Evolutionary conservation across 2,888 invertebrate genomes (phyloP), one percentile per base, ranked within the genome.

Genomic region (Hypena proboscidalis): DNA sequence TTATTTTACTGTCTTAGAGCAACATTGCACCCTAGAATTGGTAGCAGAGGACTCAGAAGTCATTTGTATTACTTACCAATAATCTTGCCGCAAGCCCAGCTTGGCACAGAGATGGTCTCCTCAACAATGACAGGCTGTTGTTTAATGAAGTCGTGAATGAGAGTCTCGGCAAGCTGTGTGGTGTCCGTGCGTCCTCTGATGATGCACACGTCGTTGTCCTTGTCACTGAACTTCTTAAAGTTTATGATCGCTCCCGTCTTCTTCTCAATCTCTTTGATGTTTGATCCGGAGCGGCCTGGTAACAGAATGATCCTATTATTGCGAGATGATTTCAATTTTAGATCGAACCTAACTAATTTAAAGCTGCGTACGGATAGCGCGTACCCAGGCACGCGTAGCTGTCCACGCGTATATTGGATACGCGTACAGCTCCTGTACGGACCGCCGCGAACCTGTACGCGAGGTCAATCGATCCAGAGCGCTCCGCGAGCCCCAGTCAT

Each of bases 211-310:
- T 95, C 90, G 21, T 92, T 92, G 26, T 93, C 92, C 41, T 92
- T 92, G 49, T 94, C 93, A 27, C 90, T 85, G 37, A 86, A 85
- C 72, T 85, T 84, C 59, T 85, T 85, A 58, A 85, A 92, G 70
- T 85, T 80, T 36, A 93, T 92, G 52, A 78, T 75, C 2, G 97
- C 95, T 21, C 94, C 93, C 0, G 96, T 94, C 60, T 93, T 93
- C 37, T 92, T 92, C 77, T 97, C 95, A 49, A 98, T 93, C 42
- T 93, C 91, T 77, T 95, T 95, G 32, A 97, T 93, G 67, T 94
- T 94, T n/a, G 92, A 85, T 3, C 97, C 97, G 62, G 93, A 93
- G 58, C 95, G 92, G 21, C 97, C 91, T 91, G 58, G 3, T 6
- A 26, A 33, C 5, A 17, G 17, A 17, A 17, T 17, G n/a, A 17